Evolutionary conservation across 2,113 vertebrate genomes (phyloP), one percentile per base, ranked within the genome.

Genomic region (Telmatochromis sp.): DNA sequence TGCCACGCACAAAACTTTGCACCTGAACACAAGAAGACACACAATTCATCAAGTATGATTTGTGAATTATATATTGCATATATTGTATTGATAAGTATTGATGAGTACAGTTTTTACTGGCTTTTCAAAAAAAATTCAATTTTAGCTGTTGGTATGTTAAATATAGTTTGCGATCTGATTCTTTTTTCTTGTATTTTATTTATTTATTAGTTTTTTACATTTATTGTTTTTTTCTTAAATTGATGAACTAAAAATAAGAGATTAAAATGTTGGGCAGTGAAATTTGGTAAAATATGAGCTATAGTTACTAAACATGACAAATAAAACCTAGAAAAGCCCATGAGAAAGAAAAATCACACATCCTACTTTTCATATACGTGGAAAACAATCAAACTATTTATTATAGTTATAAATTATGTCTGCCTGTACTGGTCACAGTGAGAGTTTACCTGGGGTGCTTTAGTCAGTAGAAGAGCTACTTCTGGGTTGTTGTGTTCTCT

Each of bases 401-500:
- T 37, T 73, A 14, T 31, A 5, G 26, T 28, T 28, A 31, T 12
- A 49, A 26, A 75, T 75, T 17, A 73, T 73, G 5, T 23, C 5
- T 26, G 23, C 9, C 9, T 75, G 9, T 47, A n/a, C 42, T 78
- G 26, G 15, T 49, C 21, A 40, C 33, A 15, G 47, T 23, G 45
- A 26, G 31, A 70, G 3, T 84, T 89, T 96, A 99, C 98, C 97
- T 99, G 98, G 17, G 98, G 97, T 54, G 98, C 98, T 95, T 98
- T 98, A 65, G 98, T 98, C 86, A 99, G 97, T 2, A 99, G 97
- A 19, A 99, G 97, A 0, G 98, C 98, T 82, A 99, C 97, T 23
- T 98, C 98, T 0, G 98, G 97, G 89, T 98, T 99, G 92, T 99
- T 97, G 91, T 98, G 96, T 60, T 98, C 97, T 93, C 97, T 97